Evolutionary conservation across 2,797 vertebrate species (phyloP).

Genomic region (Chelmon rostratus): DNA sequence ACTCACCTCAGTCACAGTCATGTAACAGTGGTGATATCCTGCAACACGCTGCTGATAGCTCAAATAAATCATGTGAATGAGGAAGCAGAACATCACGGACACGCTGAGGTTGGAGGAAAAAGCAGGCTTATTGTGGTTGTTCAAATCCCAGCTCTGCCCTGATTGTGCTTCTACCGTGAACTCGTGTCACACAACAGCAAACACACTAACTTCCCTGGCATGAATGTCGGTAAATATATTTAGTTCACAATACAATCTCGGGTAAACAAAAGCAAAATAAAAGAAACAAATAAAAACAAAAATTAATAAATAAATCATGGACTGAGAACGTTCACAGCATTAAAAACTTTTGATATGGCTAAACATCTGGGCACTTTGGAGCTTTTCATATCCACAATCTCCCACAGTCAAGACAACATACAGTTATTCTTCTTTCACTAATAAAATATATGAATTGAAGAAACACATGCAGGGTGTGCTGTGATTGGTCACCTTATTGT

Average conservation of each 20-base stretch:
- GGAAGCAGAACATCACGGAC: not conserved
- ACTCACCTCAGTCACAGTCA: not conserved
- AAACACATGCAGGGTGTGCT: not conserved
- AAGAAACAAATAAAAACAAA: not conserved
- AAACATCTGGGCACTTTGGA: not conserved
- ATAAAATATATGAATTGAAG: not conserved
- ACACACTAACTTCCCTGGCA: not conserved
- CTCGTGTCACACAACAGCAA: not conserved
- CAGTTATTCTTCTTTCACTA: slow-evolving; percentile 2
- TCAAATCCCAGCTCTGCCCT: not conserved
- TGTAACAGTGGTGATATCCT: not conserved
- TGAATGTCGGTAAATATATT: slow-evolving; percentile 2
- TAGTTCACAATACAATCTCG: not conserved
- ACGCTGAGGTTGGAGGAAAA: not conserved
- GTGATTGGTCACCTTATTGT: not conserved
- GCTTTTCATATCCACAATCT: not conserved
- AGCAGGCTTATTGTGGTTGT: not conserved
- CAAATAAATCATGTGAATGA: not conserved
- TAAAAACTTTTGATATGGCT: not conserved
- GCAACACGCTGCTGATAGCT: not conserved
- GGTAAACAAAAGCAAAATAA: not conserved
- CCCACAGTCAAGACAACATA: not conserved
- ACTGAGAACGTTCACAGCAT: slow-evolving; percentile 32
- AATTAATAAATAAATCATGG: slow-evolving; percentile 8
- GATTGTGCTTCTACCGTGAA: not conserved